Percentiles rank a stretch among this genome's conserved stretches.
These are phyloP conservation scores for Xenopus tropicalis DNA, from an alignment of 2,113 vertebrate genomes.

Conservation along the genomic window DNA sequence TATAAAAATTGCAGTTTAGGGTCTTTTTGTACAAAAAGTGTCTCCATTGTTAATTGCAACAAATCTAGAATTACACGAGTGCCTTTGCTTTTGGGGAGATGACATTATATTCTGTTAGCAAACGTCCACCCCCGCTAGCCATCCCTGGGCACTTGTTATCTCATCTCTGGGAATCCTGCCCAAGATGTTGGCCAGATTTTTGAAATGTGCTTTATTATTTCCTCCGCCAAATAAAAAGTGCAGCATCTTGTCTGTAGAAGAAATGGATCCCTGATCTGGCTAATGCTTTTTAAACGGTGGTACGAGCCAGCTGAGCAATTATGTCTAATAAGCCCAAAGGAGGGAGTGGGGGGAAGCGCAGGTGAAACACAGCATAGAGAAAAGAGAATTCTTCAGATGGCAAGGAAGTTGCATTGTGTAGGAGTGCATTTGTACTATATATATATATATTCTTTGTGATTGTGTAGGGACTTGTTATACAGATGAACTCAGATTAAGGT, in stretches of 20 bases:
- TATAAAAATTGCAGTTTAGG: too few relatives aligned
- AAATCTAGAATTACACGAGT: background rate
- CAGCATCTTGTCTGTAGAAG: conserved; percentile 37
- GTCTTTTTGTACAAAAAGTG: too few relatives aligned
- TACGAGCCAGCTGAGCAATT: conserved; percentile 38
- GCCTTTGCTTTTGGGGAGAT: background rate
- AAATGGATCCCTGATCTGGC: conserved; percentile 16
- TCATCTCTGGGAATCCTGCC: conserved; percentile 28
- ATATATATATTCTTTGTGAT: background rate
- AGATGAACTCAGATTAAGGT: too few relatives aligned
- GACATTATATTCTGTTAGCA: background rate
- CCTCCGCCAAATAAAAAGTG: conserved; percentile 31
- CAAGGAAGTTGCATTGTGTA: background rate
- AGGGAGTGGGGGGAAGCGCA: background rate
- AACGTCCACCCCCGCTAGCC: background rate
- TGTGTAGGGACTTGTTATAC: too few relatives aligned
- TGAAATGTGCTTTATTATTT: conserved; percentile 18
- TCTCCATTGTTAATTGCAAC: background rate
- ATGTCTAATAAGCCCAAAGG: conserved; percentile 15
- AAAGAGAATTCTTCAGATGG: background rate
- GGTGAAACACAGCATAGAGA: background rate
- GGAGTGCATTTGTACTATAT: background rate
- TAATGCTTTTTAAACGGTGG: conserved; percentile 35
- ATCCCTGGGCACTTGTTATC: conserved; percentile 8
- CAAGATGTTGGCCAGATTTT: conserved; percentile 28